Evolutionary conservation across 2,113 vertebrate species (phyloP), one percentile per base, ranked within the genome.

Genomic region (Sander lucioperca): DNA sequence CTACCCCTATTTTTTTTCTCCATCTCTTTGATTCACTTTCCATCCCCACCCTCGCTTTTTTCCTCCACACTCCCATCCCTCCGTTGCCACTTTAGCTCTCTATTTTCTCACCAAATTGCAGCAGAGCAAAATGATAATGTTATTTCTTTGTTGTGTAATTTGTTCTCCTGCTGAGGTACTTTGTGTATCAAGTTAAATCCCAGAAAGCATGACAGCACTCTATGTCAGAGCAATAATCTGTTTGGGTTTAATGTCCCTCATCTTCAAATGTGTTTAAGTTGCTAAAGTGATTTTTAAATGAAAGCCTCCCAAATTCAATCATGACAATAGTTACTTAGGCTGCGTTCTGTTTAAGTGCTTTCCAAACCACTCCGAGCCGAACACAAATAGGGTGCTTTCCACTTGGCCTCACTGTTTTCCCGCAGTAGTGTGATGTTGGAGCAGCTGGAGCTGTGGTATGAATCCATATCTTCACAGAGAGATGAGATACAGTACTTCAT

Each of bases 401-500:
- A 30, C 62, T 73, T 86, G 74, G 70, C 80, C 70, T 27, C 1
- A 1, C 33, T 21, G 14, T 69, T 80, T 77, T 57, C 57, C 74
- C 1, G 3, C 74, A 76, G 73, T 23, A 21, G 27, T 77, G 67
- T 78, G 73, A 54, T 14, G 51, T 67, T 25, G 56, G 74, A 88
- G 81, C 86, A 66, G 86, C 84, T 84, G 76, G 73, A 83, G 74
- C 61, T 71, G 84, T 21, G 78, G 68, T 77, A 4, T 86, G 86
- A 83, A 73, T 81, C 82, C 64, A 84, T 86, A 89, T 87, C 77
- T 84, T 62, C 10, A 21, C 70, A 30, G 61, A 57, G 67, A 84
- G 84, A 89, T 92, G 76, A 89, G 85, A 90, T 83, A 67, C 86
- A 82, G 82, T 79, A 64, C 75, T 85, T 64, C 82, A 87, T 73